Evolutionary conservation across 2,888 invertebrate genomes (phyloP), one percentile per base, ranked within the genome.

Genomic region (Ormyrus labotus): DNA sequence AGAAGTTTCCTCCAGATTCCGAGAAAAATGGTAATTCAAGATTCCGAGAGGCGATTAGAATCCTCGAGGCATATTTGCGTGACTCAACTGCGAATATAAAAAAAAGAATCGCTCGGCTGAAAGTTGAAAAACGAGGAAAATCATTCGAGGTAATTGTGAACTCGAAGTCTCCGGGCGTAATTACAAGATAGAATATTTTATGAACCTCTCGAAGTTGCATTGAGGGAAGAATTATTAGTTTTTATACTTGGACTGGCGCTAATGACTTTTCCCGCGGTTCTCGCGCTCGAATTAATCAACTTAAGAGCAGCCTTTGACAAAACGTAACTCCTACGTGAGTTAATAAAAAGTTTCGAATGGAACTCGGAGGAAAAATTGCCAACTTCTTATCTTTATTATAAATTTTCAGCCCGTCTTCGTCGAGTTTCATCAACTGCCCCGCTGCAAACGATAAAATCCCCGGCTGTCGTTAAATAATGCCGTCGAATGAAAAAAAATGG

Each of bases 201-300:
- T 13, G 55, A 58, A 60, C 45, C 70, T 76, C 34, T 47, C 57
- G 55, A 34, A 76, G 67, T 80, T 34, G 55, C 57, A 63, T 71
- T 50, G 74, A 45, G 48, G 50, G 34, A 68, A 76, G 75, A 76
- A 76, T 81, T 77, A 76, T 81, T 77, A 73, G 72, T 81, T 77
- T 73, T 81, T 81, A 63, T 63, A 77, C 68, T 81, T 81, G 50
- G 58, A 48, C 45, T 19, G 72, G 53, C 55, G 57, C 76, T 77
- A 80, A 81, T 64, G 80, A 80, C 75, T 81, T 80, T 76, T 58
- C 72, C 60, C 68, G 45, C 55, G 68, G 10, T 60, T 67, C 34
- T 34, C 48, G n/a, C 55, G n/a, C 61, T 68, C 63, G 63, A 63
- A 67, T 80, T 76, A 76, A 80, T 80, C 80, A 80, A 80, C 50